These are phyloP conservation scores for Megalonaias nervosa DNA, from an alignment of 1,140 invertebrate genomes.

Conservation along the genomic window DNA sequence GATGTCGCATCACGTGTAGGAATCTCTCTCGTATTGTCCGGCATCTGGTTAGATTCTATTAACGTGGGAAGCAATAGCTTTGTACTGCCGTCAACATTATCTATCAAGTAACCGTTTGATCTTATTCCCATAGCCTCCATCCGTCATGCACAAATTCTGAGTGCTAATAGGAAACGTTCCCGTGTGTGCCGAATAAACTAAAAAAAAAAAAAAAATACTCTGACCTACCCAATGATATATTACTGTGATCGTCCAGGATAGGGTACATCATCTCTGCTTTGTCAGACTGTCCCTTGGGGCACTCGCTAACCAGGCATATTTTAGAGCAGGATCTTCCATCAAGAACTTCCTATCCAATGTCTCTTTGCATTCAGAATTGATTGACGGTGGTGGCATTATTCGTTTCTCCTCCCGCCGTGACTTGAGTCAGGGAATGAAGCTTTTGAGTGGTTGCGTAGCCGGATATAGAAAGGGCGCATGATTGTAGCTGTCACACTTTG, in stretches of 20 bases:
- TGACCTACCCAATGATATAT: slow-evolving; percentile 21
- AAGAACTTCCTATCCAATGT: no score
- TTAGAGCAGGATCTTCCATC: no score
- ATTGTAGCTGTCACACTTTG: background rate
- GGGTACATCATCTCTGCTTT: no score
- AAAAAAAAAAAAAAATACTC: background rate
- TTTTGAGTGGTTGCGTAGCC: no score
- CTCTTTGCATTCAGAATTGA: no score
- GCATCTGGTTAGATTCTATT: background rate
- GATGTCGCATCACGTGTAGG: no score
- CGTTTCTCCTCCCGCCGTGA: no score
- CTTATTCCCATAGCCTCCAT: background rate
- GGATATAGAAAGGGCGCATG: no score
- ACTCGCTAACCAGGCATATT: no score
- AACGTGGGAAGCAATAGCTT: background rate
- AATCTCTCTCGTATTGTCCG: background rate
- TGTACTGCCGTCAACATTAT: background rate
- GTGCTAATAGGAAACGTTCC: background rate
- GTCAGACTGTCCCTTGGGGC: no score
- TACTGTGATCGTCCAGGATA: slow-evolving; percentile 30
- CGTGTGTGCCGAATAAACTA: background rate
- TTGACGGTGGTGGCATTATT: no score
- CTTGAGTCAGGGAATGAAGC: no score
- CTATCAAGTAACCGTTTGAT: background rate
- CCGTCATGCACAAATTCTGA: background rate